Base-by-base conservation (phyloP, 2,888 invertebrate species). In the Pediacus dermestoides region DNA sequence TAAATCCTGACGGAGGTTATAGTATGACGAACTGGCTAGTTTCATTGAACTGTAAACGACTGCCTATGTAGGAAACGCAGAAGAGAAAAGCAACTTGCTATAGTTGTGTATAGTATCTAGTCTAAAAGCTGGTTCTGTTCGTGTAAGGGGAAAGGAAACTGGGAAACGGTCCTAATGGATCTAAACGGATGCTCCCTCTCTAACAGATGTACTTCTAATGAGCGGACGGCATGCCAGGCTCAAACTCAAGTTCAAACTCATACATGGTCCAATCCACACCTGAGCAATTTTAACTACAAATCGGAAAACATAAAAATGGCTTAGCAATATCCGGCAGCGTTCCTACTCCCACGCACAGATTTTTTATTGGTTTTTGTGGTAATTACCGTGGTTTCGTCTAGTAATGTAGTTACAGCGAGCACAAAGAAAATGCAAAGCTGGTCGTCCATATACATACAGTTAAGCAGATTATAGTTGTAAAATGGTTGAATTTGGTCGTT, bases 161-260 rank as follows among this genome's bases (percentile, higher is more conserved):
- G 35, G 40, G 40, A 43, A 43, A 43, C 34, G 42, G 46, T 42
- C 40, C 40, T 46, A 46, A 46, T 46, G 46, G 46, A 46, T 46
- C 38, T 36, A 37, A 36, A 18, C 40, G 43, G 46, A 46, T 46
- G 37, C 28, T 28, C 27, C 37, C 37, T 36, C 37, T 23, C 42
- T 26, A 37, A 46, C 40, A 46, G 46, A 43, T 43, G 46, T 46
- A 43, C 42, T 46, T 46, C 43, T 46, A 46, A 46, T 37, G 46
- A 46, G 46, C 30, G 40, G 23, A 15, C 40, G 14, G 38, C 46
- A 46, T 46, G 46, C 46, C 27, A 35, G 14, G 28, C 14, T 28
- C 28, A 28, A 28, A 28, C 28, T 13, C 18, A 18, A 18, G n/a
- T n/a, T n/a, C 27, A 35, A 28, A 14, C 14, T 28, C 28, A 28